Percentiles rank a stretch among this genome's conserved stretches.
Evolutionary conservation across 2,113 vertebrate species (phyloP).

Genomic region (Microtus richardsoni): DNA sequence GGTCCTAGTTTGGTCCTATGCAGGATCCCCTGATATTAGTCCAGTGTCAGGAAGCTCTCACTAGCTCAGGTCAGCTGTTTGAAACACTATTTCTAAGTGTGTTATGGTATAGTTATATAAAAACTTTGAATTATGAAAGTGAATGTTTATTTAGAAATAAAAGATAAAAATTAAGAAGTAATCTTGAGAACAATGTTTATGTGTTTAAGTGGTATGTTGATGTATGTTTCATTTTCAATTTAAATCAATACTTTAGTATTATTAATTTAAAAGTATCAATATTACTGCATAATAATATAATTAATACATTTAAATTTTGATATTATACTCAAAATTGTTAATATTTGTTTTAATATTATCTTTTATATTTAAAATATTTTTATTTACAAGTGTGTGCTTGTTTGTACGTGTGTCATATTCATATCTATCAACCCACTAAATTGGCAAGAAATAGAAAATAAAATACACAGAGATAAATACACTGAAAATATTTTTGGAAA

Average conservation of each 20-base stretch:
- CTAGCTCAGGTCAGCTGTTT: no score
- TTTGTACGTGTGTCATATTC: rapidly evolving
- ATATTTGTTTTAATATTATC: neutral
- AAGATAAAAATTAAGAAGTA: neutral
- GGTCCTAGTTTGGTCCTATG: no score
- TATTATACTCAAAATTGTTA: neutral
- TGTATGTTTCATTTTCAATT: neutral
- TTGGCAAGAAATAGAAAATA: neutral
- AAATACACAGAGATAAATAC: neutral
- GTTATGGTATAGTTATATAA: neutral
- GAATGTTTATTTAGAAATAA: neutral
- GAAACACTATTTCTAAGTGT: neutral
- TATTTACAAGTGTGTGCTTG: neutral
- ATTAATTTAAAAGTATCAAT: neutral
- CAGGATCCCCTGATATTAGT: no score
- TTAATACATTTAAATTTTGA: neutral
- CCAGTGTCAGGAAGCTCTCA: no score
- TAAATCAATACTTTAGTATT: neutral
- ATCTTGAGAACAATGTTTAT: neutral
- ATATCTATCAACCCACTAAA: neutral
- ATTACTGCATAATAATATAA: neutral
- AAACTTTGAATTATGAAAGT: neutral
- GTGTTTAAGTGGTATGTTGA: neutral
- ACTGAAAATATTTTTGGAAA: neutral
- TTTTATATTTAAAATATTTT: neutral